Conservation (phyloP, 2,888 invertebrate species). For the Conchocele bisecta region DNA sequence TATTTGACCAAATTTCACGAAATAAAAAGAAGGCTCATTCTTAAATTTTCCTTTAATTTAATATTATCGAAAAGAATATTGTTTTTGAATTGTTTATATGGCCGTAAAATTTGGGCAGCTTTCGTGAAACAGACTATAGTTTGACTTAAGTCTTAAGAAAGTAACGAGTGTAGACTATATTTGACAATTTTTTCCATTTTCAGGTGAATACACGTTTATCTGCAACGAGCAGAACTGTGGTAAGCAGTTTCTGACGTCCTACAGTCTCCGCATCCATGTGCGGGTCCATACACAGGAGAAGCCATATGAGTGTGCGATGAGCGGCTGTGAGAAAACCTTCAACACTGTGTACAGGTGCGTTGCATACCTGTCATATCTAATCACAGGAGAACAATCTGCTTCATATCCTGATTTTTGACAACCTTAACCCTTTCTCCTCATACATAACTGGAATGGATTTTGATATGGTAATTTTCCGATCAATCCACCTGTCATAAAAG, state of each 20-base stretch:
- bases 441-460: not conserved
- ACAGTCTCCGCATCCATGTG: slow-evolving; percentile 96
- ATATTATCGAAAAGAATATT: too few relatives aligned
- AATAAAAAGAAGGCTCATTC: too few relatives aligned
- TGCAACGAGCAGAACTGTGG: slow-evolving; percentile 94
- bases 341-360: slow-evolving; percentile 93
- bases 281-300: slow-evolving; percentile 96
- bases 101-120: too few relatives aligned
- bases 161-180: too few relatives aligned
- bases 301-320: slow-evolving; percentile 93
- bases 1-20: too few relatives aligned
- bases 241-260: slow-evolving; percentile 96
- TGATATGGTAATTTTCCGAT: not conserved
- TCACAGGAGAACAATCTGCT: too few relatives aligned
- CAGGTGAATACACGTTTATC: slow-evolving; percentile 97
- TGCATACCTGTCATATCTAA: not conserved
- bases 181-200: slow-evolving; percentile 75
- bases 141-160: too few relatives aligned
- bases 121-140: too few relatives aligned
- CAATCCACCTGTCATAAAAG: not conserved
- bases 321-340: slow-evolving; percentile 95
- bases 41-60: too few relatives aligned
- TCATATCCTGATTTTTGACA: too few relatives aligned
- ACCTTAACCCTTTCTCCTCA: not conserved
- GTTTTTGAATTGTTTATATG: too few relatives aligned